phyloP scores from a whole-genome alignment of 2,888 invertebrate genomes.

The Trachelus tabidus region DNA sequence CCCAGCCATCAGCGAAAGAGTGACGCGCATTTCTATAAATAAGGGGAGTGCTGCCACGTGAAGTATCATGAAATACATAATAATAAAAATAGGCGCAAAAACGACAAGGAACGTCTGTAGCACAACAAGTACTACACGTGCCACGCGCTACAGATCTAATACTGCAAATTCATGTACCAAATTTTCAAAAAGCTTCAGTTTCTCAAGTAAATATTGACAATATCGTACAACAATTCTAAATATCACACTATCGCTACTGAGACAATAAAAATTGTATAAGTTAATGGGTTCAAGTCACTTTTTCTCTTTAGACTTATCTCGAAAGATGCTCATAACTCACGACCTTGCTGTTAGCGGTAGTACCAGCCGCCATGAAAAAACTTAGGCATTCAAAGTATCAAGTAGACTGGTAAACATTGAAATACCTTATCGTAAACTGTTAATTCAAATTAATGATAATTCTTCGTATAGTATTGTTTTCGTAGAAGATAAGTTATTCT shows the following conservation, averaged over 20 bases:
- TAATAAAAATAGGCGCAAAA: not conserved
- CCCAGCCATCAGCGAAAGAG: not conserved
- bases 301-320: not conserved
- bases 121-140: not conserved
- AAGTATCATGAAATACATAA: constrained; percentile 6
- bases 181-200: not conserved
- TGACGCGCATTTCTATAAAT: not conserved
- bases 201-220: not conserved
- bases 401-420: not conserved
- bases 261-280: not conserved
- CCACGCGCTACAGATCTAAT: not conserved
- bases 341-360: not conserved
- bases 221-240: not conserved
- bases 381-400: not conserved
- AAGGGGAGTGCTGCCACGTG: not conserved
- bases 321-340: not conserved
- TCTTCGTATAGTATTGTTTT: not conserved
- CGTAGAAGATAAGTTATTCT: not conserved
- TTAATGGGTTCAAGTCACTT: not conserved
- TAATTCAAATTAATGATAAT: not conserved
- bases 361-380: not conserved
- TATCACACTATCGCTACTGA: not conserved
- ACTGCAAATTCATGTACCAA: not conserved
- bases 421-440: not conserved
- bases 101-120: not conserved